These are phyloP conservation scores for Ochlodes sylvanus DNA, from an alignment of 2,888 invertebrate species.

Conservation along the genomic window DNA sequence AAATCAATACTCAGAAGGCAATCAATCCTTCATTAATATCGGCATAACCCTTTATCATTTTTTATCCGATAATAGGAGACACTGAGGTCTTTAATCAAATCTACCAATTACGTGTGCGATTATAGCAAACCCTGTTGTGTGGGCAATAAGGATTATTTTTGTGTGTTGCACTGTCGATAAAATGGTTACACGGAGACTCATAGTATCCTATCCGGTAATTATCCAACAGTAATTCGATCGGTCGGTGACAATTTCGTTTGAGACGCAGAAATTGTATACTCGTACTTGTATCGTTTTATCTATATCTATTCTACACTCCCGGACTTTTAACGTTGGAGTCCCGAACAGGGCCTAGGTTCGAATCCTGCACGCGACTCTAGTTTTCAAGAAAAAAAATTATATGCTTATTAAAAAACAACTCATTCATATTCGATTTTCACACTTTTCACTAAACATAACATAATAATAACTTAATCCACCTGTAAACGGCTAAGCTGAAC, in stretches of 20 bases:
- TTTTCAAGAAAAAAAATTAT: too few relatives aligned
- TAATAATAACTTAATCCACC: too few relatives aligned
- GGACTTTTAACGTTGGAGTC: too few relatives aligned
- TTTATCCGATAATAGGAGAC: slow-evolving; percentile 59
- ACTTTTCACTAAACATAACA: too few relatives aligned
- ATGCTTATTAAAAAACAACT: too few relatives aligned
- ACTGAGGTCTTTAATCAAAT: slow-evolving; percentile 50
- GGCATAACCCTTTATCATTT: slow-evolving; percentile 53
- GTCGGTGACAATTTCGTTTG: slow-evolving; percentile 69
- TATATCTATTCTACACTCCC: background rate
- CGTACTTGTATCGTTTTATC: slow-evolving; percentile 1
- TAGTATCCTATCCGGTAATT: slow-evolving; percentile 68
- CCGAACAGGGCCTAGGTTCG: too few relatives aligned
- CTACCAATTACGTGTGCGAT: slow-evolving; percentile 37
- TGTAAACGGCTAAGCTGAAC: too few relatives aligned
- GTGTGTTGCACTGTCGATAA: slow-evolving; percentile 12
- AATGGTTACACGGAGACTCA: slow-evolving; percentile 50
- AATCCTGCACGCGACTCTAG: too few relatives aligned
- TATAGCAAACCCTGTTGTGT: slow-evolving; percentile 38
- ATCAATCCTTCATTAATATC: slow-evolving; percentile 65
- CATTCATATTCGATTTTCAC: too few relatives aligned
- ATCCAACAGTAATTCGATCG: slow-evolving; percentile 62
- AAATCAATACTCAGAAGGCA: slow-evolving; percentile 68
- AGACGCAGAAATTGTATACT: background rate
- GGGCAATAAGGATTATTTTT: slow-evolving; percentile 46